phyloP scores from a whole-genome alignment of 2,113 vertebrate species.

The Centrocercus urophasianus region DNA sequence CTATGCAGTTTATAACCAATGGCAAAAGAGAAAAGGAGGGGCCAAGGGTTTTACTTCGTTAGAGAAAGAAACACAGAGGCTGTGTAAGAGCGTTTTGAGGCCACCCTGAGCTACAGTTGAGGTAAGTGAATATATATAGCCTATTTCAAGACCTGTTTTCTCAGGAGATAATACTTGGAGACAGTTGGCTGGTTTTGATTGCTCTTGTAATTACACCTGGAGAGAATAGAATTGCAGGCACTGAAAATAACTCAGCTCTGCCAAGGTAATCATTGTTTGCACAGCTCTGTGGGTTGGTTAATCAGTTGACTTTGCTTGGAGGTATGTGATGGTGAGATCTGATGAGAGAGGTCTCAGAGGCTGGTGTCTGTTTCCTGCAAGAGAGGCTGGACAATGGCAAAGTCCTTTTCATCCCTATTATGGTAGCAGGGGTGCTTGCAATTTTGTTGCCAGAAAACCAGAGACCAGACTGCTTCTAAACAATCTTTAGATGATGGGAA shows the following conservation, averaged over 20 bases:
- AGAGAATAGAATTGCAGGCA: conserved; percentile 45
- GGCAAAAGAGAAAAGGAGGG: not conserved
- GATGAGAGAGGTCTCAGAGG: not conserved
- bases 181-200: conserved; percentile 54
- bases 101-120: not conserved
- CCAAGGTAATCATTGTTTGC: conserved; percentile 45
- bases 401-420: not conserved
- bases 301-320: not conserved
- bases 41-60: not conserved
- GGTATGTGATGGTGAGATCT: not conserved
- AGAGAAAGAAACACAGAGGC: not conserved
- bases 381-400: not conserved
- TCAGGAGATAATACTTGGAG: conserved; percentile 44
- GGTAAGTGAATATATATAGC: not conserved
- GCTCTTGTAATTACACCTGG: conserved; percentile 59
- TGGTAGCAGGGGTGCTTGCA: not conserved
- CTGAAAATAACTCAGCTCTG: conserved; percentile 49
- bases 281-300: not conserved
- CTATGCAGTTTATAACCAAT: not conserved
- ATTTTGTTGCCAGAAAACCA: not conserved
- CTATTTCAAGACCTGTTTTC: conserved; percentile 29
- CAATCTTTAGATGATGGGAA: not conserved
- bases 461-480: not conserved
- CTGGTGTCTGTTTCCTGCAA: not conserved
- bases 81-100: not conserved